Percentiles rank a stretch among this genome's conserved stretches.
Evolutionary conservation across 1,140 invertebrate genomes (phyloP).

Genomic region (Diorhabda carinulata): DNA sequence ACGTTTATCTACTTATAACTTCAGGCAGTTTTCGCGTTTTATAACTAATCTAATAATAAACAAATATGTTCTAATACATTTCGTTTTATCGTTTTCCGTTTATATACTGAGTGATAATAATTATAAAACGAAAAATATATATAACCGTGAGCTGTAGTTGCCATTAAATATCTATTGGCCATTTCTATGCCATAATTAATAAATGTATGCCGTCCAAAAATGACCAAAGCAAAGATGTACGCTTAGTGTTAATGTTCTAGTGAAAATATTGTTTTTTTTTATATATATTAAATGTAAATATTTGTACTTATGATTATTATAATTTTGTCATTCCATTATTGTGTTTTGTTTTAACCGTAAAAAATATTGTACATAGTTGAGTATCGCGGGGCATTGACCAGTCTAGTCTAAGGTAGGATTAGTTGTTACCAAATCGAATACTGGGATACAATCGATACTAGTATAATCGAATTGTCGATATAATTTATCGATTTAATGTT

Average conservation of each 20-base stretch:
- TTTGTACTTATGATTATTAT: slow-evolving; percentile 8
- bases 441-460: too few relatives aligned
- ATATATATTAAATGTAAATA: slow-evolving; percentile 8
- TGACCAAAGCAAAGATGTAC: slow-evolving; percentile 22
- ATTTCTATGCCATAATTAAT: slow-evolving; percentile 1
- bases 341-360: background rate
- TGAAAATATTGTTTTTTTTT: slow-evolving; percentile 14
- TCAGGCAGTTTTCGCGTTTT: too few relatives aligned
- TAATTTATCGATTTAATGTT: too few relatives aligned
- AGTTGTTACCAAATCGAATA: slow-evolving; percentile 7
- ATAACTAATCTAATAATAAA: too few relatives aligned
- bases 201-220: slow-evolving; percentile 19
- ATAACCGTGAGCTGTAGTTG: slow-evolving; percentile 8
- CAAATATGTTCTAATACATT: too few relatives aligned
- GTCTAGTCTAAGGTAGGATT: slow-evolving; percentile 32
- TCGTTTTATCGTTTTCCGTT: too few relatives aligned
- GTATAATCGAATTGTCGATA: too few relatives aligned
- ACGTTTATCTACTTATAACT: too few relatives aligned
- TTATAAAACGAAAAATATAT: background rate
- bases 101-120: too few relatives aligned
- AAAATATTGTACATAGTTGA: background rate
- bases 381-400: slow-evolving; percentile 29
- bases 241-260: slow-evolving; percentile 11
- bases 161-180: slow-evolving; percentile 1
- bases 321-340: background rate